Evolutionary conservation across 2,888 invertebrate genomes (phyloP).

Genomic region (Callyntrura guangdongensis): DNA sequence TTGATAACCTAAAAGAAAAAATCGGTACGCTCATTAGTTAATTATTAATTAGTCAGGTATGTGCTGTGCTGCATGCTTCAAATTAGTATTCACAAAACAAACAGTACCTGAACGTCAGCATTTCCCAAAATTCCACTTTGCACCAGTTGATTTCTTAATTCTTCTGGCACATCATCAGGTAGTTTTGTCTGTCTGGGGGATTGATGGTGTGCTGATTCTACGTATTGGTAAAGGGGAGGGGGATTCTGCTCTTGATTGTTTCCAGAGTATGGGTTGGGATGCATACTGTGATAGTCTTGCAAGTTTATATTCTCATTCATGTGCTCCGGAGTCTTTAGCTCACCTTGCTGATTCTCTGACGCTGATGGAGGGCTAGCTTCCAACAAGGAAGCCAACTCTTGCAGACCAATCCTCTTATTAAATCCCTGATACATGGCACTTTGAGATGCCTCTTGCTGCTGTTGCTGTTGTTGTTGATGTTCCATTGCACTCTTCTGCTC

Average conservation of each 20-base stretch:
- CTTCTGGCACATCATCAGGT: conserved; percentile 96
- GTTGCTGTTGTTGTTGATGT: conserved; percentile 84
- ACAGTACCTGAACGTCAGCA: conserved; percentile 93
- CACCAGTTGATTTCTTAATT: conserved; percentile 92
- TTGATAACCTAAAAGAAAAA: conserved; percentile 81
- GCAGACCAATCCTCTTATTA: conserved; percentile 82
- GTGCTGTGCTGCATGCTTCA: too few relatives aligned
- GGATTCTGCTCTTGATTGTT: conserved; percentile 62
- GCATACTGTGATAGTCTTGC: conserved; percentile 59
- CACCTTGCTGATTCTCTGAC: conserved; percentile 8
- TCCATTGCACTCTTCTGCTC: conserved; percentile 61
- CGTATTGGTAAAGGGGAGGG: conserved; percentile 70
- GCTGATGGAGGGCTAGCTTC: conserved; percentile 58
- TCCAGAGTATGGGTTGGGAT: conserved; percentile 32
- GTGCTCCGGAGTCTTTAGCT: conserved; percentile 53
- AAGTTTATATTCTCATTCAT: conserved; percentile 46
- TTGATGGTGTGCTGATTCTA: conserved; percentile 85
- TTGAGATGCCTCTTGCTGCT: conserved; percentile 85
- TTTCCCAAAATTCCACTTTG: conserved; percentile 95
- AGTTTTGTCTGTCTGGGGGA: conserved; percentile 86
- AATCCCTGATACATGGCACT: conserved; percentile 85
- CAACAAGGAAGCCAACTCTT: conserved; percentile 75
- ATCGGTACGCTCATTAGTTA: not conserved
- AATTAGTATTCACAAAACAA: too few relatives aligned
- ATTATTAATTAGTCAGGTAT: too few relatives aligned